Conservation (phyloP, 2,113 vertebrate genomes). For the Sorex fumeus region DNA sequence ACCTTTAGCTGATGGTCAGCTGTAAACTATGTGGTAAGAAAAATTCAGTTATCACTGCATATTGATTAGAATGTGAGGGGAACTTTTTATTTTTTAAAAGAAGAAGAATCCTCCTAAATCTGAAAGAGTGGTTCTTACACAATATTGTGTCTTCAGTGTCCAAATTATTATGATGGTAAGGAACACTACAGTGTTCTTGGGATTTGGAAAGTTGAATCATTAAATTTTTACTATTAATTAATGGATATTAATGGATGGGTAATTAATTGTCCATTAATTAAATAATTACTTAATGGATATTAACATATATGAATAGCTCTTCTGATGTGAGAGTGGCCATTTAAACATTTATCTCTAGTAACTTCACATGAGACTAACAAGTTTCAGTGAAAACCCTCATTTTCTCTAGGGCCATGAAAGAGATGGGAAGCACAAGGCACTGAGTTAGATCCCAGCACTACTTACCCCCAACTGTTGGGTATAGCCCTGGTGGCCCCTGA, state of each 20-base stretch:
- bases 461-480: too few relatives aligned
- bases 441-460: too few relatives aligned
- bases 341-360: slow-evolving; percentile 41
- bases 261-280: too few relatives aligned
- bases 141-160: slow-evolving; percentile 36
- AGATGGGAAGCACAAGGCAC: too few relatives aligned
- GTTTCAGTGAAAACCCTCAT: slow-evolving; percentile 10
- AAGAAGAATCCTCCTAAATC: background rate
- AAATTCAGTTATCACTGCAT: background rate
- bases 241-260: too few relatives aligned
- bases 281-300: slow-evolving; percentile 44
- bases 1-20: background rate
- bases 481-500: too few relatives aligned
- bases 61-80: background rate
- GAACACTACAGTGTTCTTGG: background rate
- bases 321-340: slow-evolving; percentile 1
- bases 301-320: slow-evolving; percentile 25
- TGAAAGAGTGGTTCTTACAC: background rate
- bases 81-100: background rate
- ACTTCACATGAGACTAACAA: slow-evolving; percentile 39
- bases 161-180: background rate
- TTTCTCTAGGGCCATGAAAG: too few relatives aligned
- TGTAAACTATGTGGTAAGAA: background rate
- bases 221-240: slow-evolving; percentile 65
- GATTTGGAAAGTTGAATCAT: slow-evolving; percentile 48